Evolutionary conservation across 1,140 invertebrate species (phyloP).

Genomic region (Sinonovacula constricta): DNA sequence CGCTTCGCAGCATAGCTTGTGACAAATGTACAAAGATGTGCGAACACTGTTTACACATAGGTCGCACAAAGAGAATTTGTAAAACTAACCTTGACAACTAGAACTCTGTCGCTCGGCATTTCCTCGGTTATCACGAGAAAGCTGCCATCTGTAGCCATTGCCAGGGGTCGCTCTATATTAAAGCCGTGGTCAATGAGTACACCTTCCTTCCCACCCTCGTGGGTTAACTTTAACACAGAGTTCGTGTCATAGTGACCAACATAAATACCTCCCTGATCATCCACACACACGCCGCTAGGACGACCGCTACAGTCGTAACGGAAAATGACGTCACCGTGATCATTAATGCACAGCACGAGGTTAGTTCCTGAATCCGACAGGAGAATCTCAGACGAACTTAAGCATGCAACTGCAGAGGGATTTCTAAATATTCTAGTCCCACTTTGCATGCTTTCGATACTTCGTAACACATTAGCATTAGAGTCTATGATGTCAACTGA

Average conservation of each 20-base stretch:
- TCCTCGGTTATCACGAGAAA: conserved; percentile 34
- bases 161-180: conserved; percentile 28
- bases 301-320: conserved; percentile 15
- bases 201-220: conserved; percentile 1
- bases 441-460: conserved; percentile 24
- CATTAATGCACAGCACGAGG: conserved; percentile 15
- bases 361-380: conserved; percentile 34
- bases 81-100: conserved; percentile 34
- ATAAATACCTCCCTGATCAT: conserved; percentile 22
- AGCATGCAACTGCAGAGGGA: conserved; percentile 28
- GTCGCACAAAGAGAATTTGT: no score
- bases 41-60: no score
- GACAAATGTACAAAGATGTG: no score
- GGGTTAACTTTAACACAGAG: conserved; percentile 17
- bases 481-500: conserved; percentile 41
- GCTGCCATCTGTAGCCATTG: not conserved
- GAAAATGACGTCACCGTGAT: conserved; percentile 8
- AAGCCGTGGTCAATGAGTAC: conserved; percentile 26
- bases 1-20: no score
- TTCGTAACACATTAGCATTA: conserved; percentile 27
- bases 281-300: conserved; percentile 34
- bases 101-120: conserved; percentile 41
- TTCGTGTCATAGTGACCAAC: conserved; percentile 41
- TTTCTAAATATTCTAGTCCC: conserved; percentile 29
- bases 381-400: conserved; percentile 26